Evolutionary conservation across 2,113 vertebrate genomes (phyloP).

Genomic region (Psammodynastes pulverulentus): DNA sequence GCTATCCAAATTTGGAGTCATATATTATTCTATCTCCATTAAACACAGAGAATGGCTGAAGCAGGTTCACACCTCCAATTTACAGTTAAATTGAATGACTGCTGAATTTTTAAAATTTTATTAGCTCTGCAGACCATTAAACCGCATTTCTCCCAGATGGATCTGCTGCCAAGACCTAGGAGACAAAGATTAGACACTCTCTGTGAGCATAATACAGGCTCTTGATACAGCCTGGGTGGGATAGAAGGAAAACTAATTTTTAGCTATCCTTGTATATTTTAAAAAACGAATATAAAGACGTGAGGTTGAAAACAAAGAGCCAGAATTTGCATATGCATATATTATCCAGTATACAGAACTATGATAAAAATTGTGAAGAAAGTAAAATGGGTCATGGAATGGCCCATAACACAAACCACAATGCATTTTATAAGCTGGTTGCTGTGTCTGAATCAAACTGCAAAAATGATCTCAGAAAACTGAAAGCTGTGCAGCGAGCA

Average conservation of each 20-base stretch:
- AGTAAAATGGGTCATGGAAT: background rate
- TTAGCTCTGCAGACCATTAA: background rate
- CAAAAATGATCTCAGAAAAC: background rate
- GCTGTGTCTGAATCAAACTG: background rate
- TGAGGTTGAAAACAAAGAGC: background rate
- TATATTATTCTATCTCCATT: constrained; percentile 21
- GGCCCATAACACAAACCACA: background rate
- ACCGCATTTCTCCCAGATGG: background rate
- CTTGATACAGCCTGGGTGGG: background rate
- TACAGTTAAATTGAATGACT: constrained; percentile 2
- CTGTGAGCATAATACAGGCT: fast-evolving
- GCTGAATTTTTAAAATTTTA: constrained; percentile 34
- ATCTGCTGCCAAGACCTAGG: background rate
- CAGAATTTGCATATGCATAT: background rate
- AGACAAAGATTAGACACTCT: constrained; percentile 9
- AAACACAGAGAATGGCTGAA: constrained; percentile 8
- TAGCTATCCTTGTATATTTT: background rate
- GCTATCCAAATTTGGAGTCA: background rate
- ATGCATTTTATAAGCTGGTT: background rate
- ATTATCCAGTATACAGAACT: background rate
- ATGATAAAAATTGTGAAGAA: background rate
- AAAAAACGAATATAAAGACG: background rate
- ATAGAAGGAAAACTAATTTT: background rate
- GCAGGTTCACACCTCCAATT: background rate
- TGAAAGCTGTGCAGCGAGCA: background rate